Evolutionary conservation across 2,797 vertebrate species (phyloP), one percentile per base, ranked within the genome.

Genomic region (Lepus townsendii): DNA sequence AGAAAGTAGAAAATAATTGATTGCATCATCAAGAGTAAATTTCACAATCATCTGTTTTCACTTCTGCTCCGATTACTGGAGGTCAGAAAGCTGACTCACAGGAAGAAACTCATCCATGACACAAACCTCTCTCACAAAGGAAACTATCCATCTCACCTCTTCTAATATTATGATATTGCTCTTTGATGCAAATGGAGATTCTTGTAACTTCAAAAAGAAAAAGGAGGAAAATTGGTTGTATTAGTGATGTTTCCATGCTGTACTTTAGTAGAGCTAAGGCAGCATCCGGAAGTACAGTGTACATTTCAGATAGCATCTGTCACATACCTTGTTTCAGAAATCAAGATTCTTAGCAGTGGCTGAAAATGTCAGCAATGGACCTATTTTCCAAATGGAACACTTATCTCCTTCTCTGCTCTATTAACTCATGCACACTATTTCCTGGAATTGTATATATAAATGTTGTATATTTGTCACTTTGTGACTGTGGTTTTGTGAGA

Each of bases 51-150:
- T n/a, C 22, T 26, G 20, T 20, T 83, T 77, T 75, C 80, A 52
- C 20, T 35, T 77, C 17, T 68, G n/a, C 88, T 38, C 7, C 38
- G 63, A 91, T 94, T 77, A 52, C 52, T 11, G 52, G 65, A 80
- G 72, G 47, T 52, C 54, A 88, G 75, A 85, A 94, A 76, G 32
- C 5, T 83, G 65, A 83, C 35, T 92, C 32, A 90, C 1, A 63
- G 68, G 42, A 80, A 32, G 2, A 82, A 83, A 30, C 3, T 32
- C 62, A 11, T 57, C 22, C 86, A 30, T 35, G 35, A 47, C 69
- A 50, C 27, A 75, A 38, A 47, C 22, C 7, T 95, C 32, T 73
- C 24, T 57, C 30, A 69, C 42, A 80, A 52, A 93, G 71, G 20
- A 62, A 83, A 65, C 19, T 32, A 50, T 89, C 52, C 32, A 14